A percentile compares a stretch with the other conserved stretches of the same genome.
phyloP scores from a whole-genome alignment of 2,797 vertebrate species.

The Enteromius mattozi region DNA sequence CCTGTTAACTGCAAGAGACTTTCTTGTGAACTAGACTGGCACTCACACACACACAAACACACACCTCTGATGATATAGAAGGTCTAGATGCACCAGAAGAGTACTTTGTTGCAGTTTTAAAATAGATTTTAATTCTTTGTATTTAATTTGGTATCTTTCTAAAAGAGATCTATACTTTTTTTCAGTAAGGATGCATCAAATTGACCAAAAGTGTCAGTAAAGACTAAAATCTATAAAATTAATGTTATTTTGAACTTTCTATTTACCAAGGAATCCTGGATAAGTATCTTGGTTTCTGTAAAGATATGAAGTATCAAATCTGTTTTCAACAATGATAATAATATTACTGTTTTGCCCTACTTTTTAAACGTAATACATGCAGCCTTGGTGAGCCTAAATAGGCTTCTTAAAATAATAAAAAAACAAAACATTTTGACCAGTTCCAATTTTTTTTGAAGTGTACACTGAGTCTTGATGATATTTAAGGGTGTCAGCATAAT shows the following conservation, averaged over 20 bases:
- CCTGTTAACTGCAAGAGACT: slow-evolving; percentile 50
- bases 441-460: no score
- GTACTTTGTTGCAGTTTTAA: neutral
- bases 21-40: slow-evolving; percentile 7
- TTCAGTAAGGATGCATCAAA: neutral
- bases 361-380: neutral
- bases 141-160: neutral
- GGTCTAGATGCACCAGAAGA: neutral
- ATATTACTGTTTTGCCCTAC: neutral
- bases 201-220: neutral
- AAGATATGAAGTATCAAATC: neutral
- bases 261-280: neutral
- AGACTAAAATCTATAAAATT: neutral
- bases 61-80: neutral
- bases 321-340: neutral
- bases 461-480: neutral
- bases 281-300: neutral
- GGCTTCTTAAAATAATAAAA: neutral
- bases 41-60: neutral
- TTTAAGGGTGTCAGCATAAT: neutral
- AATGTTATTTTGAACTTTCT: neutral
- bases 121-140: no score
- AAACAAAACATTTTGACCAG: neutral
- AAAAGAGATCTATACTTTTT: neutral
- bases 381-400: neutral